Conservation (phyloP, 2,888 invertebrate genomes). For the Diplazon laetatorius region DNA sequence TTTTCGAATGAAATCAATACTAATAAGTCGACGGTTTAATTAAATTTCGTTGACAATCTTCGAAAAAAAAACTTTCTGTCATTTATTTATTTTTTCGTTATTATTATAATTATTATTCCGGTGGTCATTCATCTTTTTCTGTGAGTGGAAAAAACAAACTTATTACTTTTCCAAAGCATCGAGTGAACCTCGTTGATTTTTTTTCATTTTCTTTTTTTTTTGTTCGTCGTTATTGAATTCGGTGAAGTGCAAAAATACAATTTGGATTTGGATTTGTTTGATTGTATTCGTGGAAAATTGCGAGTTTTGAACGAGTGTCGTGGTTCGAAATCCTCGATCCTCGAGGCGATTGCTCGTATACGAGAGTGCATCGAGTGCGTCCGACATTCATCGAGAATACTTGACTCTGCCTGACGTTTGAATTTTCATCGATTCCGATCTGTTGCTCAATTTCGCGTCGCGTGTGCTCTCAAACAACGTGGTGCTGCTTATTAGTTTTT, state of each 20-base stretch:
- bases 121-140: too few species aligned
- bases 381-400: conserved; percentile 4
- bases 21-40: too few species aligned
- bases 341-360: not conserved
- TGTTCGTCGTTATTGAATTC: too few species aligned
- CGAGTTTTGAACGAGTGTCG: not conserved
- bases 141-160: too few species aligned
- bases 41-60: too few species aligned
- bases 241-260: not conserved
- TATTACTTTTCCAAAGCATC: too few species aligned
- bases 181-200: too few species aligned
- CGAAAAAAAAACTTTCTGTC: too few species aligned
- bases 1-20: too few species aligned
- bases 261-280: not conserved
- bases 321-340: conserved; percentile 9
- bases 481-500: conserved; percentile 16
- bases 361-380: conserved; percentile 41
- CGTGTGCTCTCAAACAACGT: conserved; percentile 45
- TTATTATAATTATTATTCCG: too few species aligned
- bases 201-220: too few species aligned
- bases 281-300: not conserved
- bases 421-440: not conserved
- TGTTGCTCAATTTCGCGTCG: conserved; percentile 4
- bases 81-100: too few species aligned
- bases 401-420: not conserved